A percentile compares a stretch with the other conserved stretches of the same genome.
These are phyloP conservation scores for Sebastes kiyomatsui DNA, from an alignment of 2,797 vertebrate species.

Conservation along the genomic window DNA sequence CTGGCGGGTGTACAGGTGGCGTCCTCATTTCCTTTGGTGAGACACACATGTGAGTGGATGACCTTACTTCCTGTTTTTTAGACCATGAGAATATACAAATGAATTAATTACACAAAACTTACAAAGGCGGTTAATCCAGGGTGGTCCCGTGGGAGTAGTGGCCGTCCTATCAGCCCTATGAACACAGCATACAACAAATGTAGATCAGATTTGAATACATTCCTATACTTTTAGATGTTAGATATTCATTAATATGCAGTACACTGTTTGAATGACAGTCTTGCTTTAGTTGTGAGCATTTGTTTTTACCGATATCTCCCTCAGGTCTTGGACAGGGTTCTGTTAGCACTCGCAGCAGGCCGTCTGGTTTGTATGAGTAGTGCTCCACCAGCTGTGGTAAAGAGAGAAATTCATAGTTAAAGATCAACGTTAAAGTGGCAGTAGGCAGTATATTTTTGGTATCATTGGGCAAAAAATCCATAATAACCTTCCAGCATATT, in stretches of 20 bases:
- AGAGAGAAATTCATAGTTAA: neutral
- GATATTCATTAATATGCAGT: neutral
- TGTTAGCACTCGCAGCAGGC: slow-evolving; percentile 90
- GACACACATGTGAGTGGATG: neutral
- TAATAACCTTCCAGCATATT: no score
- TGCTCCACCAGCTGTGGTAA: slow-evolving; percentile 91
- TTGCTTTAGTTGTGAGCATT: neutral
- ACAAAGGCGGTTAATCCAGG: slow-evolving; percentile 34
- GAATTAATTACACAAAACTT: slow-evolving; percentile 11
- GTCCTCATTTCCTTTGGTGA: neutral
- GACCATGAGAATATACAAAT: neutral
- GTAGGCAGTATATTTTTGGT: no score
- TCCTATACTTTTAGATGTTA: neutral
- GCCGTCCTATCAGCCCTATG: slow-evolving; percentile 34
- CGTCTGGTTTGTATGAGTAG: slow-evolving; percentile 97
- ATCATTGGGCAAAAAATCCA: no score
- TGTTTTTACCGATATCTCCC: slow-evolving; percentile 42
- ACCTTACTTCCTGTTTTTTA: neutral
- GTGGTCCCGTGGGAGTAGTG: slow-evolving; percentile 41
- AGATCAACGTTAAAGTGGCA: neutral
- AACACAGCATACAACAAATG: neutral
- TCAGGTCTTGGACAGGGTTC: slow-evolving; percentile 84
- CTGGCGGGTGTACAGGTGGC: neutral
- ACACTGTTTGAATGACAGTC: neutral
- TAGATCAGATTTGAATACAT: neutral